phyloP scores from a whole-genome alignment of 2,888 invertebrate species.

The Halocaridina rubra region DNA sequence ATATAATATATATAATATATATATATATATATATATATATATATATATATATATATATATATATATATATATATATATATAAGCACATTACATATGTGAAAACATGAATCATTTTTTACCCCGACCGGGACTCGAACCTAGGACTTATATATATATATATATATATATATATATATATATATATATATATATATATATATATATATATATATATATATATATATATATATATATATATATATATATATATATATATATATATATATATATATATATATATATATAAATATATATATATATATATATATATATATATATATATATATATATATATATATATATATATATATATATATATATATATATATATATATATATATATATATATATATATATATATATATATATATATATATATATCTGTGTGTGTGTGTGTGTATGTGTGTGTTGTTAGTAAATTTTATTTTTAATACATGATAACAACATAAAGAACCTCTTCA shows the following conservation, averaged over 20 bases:
- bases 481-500: too few species aligned
- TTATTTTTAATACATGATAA: too few species aligned
- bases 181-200: not conserved
- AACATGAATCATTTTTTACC: too few species aligned
- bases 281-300: not conserved
- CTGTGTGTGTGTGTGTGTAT: too few species aligned
- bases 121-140: too few species aligned
- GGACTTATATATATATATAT: not conserved
- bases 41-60: constrained; percentile 25
- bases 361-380: not conserved
- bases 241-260: constrained; percentile 20
- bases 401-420: too few species aligned
- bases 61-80: not conserved
- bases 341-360: not conserved
- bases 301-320: not conserved
- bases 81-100: too few species aligned
- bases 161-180: not conserved
- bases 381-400: not conserved
- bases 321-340: not conserved
- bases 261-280: constrained; percentile 29
- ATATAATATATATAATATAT: too few species aligned
- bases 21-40: not conserved
- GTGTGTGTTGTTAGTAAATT: too few species aligned
- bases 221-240: constrained; percentile 25
- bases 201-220: constrained; percentile 19